Percentiles rank a stretch among this genome's conserved stretches.
These are phyloP conservation scores for Corythornis madagascariensis DNA, from an alignment of 2,113 vertebrate genomes.

Conservation along the genomic window DNA sequence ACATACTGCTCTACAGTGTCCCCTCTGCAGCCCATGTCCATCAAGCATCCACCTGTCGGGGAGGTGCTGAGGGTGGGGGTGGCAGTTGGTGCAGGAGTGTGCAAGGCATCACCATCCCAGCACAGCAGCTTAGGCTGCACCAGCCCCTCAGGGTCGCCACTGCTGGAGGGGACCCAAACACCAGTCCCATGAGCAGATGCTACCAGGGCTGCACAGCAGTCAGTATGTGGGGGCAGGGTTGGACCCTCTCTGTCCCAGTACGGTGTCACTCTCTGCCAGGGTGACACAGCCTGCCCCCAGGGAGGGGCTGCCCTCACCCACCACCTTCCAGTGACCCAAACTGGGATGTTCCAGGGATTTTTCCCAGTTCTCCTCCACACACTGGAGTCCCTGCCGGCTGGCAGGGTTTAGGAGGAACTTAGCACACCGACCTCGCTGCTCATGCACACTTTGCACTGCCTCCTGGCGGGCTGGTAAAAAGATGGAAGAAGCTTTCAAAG, in stretches of 20 bases:
- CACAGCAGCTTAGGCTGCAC: neutral
- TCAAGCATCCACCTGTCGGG: fast-evolving
- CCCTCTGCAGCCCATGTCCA: neutral
- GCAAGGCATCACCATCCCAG: neutral
- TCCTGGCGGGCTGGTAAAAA: neutral
- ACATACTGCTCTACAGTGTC: neutral
- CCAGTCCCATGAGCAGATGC: neutral
- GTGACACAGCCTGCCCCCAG: neutral
- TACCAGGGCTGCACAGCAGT: neutral
- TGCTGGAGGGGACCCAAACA: neutral
- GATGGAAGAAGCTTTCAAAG: neutral
- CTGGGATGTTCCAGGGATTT: neutral
- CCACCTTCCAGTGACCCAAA: neutral
- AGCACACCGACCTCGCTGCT: neutral
- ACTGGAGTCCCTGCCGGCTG: neutral
- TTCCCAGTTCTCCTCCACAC: neutral
- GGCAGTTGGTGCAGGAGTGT: neutral
- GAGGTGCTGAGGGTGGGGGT: neutral
- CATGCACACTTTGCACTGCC: fast-evolving
- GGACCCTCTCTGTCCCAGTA: fast-evolving
- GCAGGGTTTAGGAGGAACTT: neutral
- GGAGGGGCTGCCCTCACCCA: neutral
- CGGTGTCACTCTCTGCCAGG: neutral
- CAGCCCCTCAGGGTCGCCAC: fast-evolving
- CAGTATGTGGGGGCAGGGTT: neutral